Percentiles rank a stretch among this genome's conserved stretches.
phyloP scores from a whole-genome alignment of 1,140 invertebrate genomes.

The Monochamus saltuarius region DNA sequence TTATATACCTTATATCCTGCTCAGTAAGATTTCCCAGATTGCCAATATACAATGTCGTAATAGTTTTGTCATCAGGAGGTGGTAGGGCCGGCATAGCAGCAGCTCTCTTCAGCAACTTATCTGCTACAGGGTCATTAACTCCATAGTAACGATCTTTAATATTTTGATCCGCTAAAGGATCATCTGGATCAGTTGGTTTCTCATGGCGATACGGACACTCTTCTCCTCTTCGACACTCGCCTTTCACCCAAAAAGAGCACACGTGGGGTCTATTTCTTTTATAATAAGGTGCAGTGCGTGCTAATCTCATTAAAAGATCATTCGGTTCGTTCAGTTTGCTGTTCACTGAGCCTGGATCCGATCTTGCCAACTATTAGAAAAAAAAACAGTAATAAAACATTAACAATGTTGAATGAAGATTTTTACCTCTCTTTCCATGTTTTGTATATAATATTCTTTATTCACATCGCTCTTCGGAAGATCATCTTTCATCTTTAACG shows the following conservation, averaged over 20 bases:
- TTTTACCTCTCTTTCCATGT: slow-evolving; percentile 78
- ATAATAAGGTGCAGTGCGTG: slow-evolving; percentile 97
- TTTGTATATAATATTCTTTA: slow-evolving; percentile 98
- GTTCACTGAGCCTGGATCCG: slow-evolving; percentile 61
- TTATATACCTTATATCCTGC: slow-evolving; percentile 74
- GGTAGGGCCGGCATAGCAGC: slow-evolving; percentile 93
- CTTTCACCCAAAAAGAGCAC: slow-evolving; percentile 99
- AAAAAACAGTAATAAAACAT: slow-evolving; percentile 29
- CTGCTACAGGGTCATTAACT: slow-evolving; percentile 97
- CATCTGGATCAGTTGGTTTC: slow-evolving; percentile 98
- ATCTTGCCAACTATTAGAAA: slow-evolving; percentile 48
- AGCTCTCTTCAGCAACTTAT: slow-evolving; percentile 92
- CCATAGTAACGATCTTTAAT: slow-evolving; percentile 99
- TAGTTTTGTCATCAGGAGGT: slow-evolving; percentile 92
- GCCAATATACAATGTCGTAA: slow-evolving; percentile 95
- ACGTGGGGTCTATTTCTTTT: slow-evolving; percentile 98
- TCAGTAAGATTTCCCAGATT: slow-evolving; percentile 92
- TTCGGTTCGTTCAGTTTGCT: slow-evolving; percentile 77
- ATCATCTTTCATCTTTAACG: slow-evolving; percentile 92
- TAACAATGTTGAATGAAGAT: slow-evolving; percentile 28
- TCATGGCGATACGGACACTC: slow-evolving; percentile 99
- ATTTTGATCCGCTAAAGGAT: slow-evolving; percentile 98
- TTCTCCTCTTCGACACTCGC: slow-evolving; percentile 97
- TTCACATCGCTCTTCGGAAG: slow-evolving; percentile 97
- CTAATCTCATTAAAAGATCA: slow-evolving; percentile 92